Base-by-base conservation (phyloP, 2,888 invertebrate genomes). In the Diaperis boleti region DNA sequence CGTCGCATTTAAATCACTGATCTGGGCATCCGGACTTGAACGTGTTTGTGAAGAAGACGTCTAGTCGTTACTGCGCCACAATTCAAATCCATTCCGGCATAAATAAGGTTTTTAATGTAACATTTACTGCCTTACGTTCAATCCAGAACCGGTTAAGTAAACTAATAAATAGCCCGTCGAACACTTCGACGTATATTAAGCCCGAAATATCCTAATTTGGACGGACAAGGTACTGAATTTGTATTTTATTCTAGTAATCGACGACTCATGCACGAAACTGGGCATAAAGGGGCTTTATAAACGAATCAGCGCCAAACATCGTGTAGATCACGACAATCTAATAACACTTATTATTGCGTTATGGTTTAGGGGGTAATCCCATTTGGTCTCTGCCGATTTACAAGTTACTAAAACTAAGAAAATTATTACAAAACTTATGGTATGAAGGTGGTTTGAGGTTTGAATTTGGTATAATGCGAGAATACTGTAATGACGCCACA, bases 101-200 rank as follows among this genome's bases (percentile, higher is more conserved):
- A 62, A 62, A 74, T 72, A 73, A 73, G 67, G 66, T 69, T 72
- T 72, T 73, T 72, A 73, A 71, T 73, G 72, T 66, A 70, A 70
- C 73, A 70, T 73, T 74, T 74, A 74, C 71, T 64, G 69, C 70
- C 69, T 63, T 67, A 68, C 69, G 66, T 73, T 72, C 70, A 57
- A 74, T 72, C 69, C 67, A 66, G 69, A 74, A 74, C 74, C 73
- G 74, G 74, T 74, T 72, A 66, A 64, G 67, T 68, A 70, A 71
- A 70, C 72, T 67, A 67, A 69, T 71, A 72, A 71, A 71, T 70
- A 66, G 67, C 62, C 61, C 60, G 59, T 57, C 65, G 68, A 64
- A 67, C 66, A 67, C 67, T 64, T 64, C 62, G 65, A 61, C 62
- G 64, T 66, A 67, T 66, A 68, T 71, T 69, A 71, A 61, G 56